Base-by-base conservation (phyloP, 2,888 invertebrate species). In the Pilophorus perplexus region DNA sequence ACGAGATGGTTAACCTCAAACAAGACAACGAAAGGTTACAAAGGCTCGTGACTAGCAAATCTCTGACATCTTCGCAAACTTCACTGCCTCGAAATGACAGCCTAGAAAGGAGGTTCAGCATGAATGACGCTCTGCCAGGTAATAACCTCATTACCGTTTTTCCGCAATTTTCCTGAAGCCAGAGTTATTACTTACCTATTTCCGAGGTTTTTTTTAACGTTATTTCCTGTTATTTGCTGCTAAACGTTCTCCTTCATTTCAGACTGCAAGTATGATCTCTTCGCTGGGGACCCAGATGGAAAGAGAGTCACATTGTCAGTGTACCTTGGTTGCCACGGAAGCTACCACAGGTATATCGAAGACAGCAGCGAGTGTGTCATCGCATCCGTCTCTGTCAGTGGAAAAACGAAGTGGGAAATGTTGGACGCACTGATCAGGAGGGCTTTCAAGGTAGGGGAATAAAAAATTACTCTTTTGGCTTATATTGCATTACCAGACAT, bases 1-100 rank as follows among this genome's bases (percentile, higher is more conserved):
- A 87, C 77, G 97, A 99, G 80, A 97, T 98, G 94, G 82, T 93
- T 75, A 93, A 90, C 75, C 80, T 99, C 73, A 96, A 96, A 77
- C 93, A 96, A 74, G 97, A 98, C 79, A 97, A 98, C 77, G 94
- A 96, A 76, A 84, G 96, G 23, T 82, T 97, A 0, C 95, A 95
- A 75, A 84, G 92, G 74, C 80, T 96, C 76, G 93, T 96, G 12
- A 79, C 80, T 0, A 80, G 80, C 40, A 80, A 81, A 71, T 80
- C 80, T 1, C 73, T 80, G 52, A 80, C 81, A n/a, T 81, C 82
- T 2, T 82, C 82, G 1, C 80, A 81, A 70, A 80, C 79, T 67
- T 82, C 82, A 42, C 74, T 80, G 40, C 75, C 75, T 20, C 71
- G 74, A n/a, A 72, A 73, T 20, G 76, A 75, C 42, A 73, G 73